Percentiles rank a stretch among this genome's conserved stretches.
Evolutionary conservation across 2,797 vertebrate genomes (phyloP).

Genomic region (Semotilus atromaculatus): DNA sequence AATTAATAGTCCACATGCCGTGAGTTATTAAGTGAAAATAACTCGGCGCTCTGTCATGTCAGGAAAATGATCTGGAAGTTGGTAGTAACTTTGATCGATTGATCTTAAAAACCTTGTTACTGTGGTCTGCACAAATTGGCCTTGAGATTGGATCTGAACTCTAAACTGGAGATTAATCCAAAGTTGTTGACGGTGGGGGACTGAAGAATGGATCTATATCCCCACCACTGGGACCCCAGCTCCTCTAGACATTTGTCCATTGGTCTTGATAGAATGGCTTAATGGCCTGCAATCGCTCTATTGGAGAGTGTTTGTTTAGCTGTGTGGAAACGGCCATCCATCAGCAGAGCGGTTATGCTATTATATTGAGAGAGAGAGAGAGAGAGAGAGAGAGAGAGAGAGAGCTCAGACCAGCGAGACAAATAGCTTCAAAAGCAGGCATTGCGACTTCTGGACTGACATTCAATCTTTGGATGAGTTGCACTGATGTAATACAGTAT

Average conservation of each 20-base stretch:
- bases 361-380: conserved; percentile 26
- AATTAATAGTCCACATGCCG: conserved; percentile 45
- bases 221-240: conserved; percentile 1
- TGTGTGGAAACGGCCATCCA: conserved; percentile 42
- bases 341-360: conserved; percentile 39
- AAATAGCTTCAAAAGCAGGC: conserved; percentile 8
- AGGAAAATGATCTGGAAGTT: conserved; percentile 38
- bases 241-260: conserved; percentile 20
- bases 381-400: conserved; percentile 24
- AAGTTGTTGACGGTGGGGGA: conserved; percentile 18
- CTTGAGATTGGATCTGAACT: conserved; percentile 43
- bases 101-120: conserved; percentile 36
- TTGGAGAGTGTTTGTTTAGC: conserved; percentile 51
- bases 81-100: conserved; percentile 48
- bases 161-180: conserved; percentile 43
- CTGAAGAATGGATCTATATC: conserved; percentile 7
- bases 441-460: neutral
- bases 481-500: neutral
- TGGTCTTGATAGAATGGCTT: conserved; percentile 40
- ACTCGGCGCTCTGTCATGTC: conserved; percentile 2
- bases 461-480: conserved; percentile 10
- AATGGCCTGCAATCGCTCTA: conserved; percentile 35
- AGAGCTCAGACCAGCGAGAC: neutral
- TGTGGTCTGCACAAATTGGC: conserved; percentile 31
- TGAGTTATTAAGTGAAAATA: conserved; percentile 47